phyloP scores from a whole-genome alignment of 2,113 vertebrate species.

The Rhea pennata region DNA sequence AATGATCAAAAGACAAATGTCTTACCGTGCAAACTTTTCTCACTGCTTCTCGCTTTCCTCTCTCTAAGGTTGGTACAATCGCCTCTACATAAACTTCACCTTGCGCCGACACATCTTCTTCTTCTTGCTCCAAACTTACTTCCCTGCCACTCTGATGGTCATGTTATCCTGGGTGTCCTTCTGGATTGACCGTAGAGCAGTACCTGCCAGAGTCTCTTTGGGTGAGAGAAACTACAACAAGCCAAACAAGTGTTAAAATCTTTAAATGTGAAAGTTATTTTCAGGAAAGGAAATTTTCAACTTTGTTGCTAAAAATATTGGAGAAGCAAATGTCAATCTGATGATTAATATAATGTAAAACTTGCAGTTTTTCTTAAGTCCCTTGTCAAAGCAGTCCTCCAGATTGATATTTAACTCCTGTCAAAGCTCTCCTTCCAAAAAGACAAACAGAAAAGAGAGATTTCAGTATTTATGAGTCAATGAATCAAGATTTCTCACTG shows the following conservation, averaged over 20 bases:
- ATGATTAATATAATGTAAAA: neutral
- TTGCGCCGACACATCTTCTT: slow-evolving; percentile 93
- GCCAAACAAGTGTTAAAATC: neutral
- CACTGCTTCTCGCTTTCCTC: neutral
- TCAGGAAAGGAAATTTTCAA: neutral
- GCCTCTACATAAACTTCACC: slow-evolving; percentile 94
- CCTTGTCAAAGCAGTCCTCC: neutral
- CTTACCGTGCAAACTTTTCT: neutral
- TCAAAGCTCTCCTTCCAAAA: neutral
- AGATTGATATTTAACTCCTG: neutral
- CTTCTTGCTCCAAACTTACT: slow-evolving; percentile 95
- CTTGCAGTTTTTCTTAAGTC: neutral
- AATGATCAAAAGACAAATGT: neutral
- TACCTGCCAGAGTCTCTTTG: slow-evolving; percentile 92
- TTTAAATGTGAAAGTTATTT: neutral
- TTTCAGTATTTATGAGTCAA: neutral
- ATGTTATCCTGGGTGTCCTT: slow-evolving; percentile 97
- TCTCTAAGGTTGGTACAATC: slow-evolving; percentile 91
- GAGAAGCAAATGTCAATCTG: neutral
- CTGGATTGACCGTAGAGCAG: slow-evolving; percentile 92
- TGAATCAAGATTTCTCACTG: neutral
- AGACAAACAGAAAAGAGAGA: neutral
- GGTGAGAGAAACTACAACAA: slow-evolving; percentile 76
- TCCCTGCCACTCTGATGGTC: slow-evolving; percentile 92
- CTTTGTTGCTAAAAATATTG: neutral